Percentiles rank a stretch among this genome's conserved stretches.
phyloP scores from a whole-genome alignment of 2,888 invertebrate species.

The Cephus spinipes region DNA sequence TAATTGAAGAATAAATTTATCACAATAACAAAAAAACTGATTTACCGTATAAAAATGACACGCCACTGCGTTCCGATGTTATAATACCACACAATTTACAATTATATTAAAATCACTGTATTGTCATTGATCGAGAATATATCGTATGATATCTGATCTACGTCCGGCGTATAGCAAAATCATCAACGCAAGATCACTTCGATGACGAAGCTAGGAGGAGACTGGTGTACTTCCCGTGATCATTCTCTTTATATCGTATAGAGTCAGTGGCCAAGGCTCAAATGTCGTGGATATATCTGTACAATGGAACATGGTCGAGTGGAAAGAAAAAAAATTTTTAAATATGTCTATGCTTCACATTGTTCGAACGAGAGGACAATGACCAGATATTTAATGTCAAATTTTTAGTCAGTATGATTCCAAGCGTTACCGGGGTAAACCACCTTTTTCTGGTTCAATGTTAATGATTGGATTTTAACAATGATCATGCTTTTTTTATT shows the following conservation, averaged over 20 bases:
- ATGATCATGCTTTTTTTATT: neutral
- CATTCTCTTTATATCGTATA: constrained; percentile 50
- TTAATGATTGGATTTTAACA: neutral
- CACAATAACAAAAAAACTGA: neutral
- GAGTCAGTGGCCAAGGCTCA: neutral
- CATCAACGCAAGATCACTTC: constrained; percentile 14
- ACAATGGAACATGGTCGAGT: neutral
- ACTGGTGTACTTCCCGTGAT: constrained; percentile 41
- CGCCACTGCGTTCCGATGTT: neutral
- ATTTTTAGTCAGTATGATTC: neutral
- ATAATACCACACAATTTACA: neutral
- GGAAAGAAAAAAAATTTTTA: neutral
- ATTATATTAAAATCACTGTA: neutral
- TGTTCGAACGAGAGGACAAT: neutral
- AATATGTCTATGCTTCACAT: neutral
- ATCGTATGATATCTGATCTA: neutral
- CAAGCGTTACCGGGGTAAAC: neutral
- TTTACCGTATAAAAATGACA: neutral
- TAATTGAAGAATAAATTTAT: neutral
- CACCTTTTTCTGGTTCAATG: neutral
- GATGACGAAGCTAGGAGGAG: constrained; percentile 35
- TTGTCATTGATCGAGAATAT: neutral
- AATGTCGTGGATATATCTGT: neutral
- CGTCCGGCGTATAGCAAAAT: neutral
- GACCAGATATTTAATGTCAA: neutral